Evolutionary conservation across 2,113 vertebrate genomes (phyloP).

Genomic region (Zosterops lateralis): DNA sequence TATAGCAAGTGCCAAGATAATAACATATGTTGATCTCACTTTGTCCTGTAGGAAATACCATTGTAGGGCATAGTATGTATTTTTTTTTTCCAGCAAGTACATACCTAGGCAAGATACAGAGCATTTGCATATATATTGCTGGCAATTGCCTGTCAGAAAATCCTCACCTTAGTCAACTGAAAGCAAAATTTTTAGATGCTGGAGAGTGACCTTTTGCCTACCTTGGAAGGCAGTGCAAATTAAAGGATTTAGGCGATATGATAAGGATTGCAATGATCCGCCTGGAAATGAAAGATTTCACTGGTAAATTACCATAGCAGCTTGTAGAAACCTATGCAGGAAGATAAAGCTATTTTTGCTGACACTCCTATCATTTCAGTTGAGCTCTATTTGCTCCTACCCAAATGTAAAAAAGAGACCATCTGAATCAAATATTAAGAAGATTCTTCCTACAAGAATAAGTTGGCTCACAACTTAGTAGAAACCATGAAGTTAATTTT

Average conservation of each 20-base stretch:
- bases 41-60: neutral
- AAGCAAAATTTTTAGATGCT: neutral
- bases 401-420: neutral
- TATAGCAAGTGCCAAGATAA: neutral
- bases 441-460: neutral
- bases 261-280: neutral
- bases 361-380: neutral
- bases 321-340: neutral
- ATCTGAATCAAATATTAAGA: neutral
- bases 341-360: neutral
- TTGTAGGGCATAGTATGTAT: neutral
- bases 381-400: neutral
- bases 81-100: neutral
- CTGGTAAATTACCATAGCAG: neutral
- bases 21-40: neutral
- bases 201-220: neutral
- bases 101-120: neutral
- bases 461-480: neutral
- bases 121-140: conserved; percentile 8
- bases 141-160: neutral
- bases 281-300: neutral
- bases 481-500: neutral
- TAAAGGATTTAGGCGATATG: neutral
- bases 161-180: neutral
- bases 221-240: neutral